Percentiles rank a stretch among this genome's conserved stretches.
Evolutionary conservation across 2,113 vertebrate genomes (phyloP).

Genomic region (Centropristis striata): DNA sequence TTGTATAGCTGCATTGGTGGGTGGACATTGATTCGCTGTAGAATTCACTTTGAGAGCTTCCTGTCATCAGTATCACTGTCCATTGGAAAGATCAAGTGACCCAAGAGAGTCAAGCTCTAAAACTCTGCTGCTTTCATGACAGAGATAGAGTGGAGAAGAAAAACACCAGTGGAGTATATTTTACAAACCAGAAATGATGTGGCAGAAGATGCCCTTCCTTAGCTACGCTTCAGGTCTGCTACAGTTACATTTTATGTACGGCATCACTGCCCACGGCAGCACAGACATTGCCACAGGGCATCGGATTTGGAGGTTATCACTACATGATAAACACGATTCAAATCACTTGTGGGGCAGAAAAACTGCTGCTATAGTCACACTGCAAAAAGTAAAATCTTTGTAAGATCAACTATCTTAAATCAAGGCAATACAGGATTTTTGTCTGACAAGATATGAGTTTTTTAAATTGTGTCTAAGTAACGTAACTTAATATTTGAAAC

Average conservation of each 20-base stretch:
- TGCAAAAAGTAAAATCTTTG: too few relatives aligned
- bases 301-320: slow-evolving; percentile 43
- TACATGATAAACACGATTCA: slow-evolving; percentile 41
- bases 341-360: slow-evolving; percentile 37
- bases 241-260: slow-evolving; percentile 15
- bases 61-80: slow-evolving; percentile 48
- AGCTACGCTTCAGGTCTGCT: background rate
- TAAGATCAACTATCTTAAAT: too few relatives aligned
- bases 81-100: slow-evolving; percentile 55
- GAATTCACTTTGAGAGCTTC: slow-evolving; percentile 48
- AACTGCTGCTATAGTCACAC: slow-evolving; percentile 2
- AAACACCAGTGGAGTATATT: slow-evolving; percentile 7
- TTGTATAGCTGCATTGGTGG: slow-evolving; percentile 40
- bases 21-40: slow-evolving; percentile 37
- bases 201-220: slow-evolving; percentile 7
- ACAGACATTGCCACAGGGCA: slow-evolving; percentile 22
- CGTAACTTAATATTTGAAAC: too few relatives aligned
- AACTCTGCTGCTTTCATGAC: slow-evolving; percentile 2
- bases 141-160: slow-evolving; percentile 18
- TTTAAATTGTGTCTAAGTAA: too few relatives aligned
- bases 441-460: too few relatives aligned
- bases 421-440: too few relatives aligned
- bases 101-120: slow-evolving; percentile 22
- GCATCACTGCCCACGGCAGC: slow-evolving; percentile 28
- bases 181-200: slow-evolving; percentile 11